A percentile compares a stretch with the other conserved stretches of the same genome.
phyloP scores from a whole-genome alignment of 1,140 invertebrate genomes.

The Drosophila auraria region DNA sequence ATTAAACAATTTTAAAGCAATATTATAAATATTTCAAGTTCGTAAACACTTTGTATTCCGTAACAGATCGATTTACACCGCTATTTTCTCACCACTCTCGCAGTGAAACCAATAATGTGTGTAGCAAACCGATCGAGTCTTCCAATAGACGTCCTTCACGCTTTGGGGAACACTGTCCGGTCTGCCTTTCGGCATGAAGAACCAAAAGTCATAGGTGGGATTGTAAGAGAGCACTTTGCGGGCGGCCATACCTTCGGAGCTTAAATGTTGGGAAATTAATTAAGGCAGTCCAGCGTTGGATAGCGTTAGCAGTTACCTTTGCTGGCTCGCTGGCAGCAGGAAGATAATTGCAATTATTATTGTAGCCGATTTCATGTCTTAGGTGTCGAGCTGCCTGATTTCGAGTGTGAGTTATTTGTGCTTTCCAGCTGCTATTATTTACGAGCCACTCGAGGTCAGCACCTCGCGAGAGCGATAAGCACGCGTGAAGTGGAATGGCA shows the following conservation, averaged over 20 bases:
- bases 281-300: background rate
- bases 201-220: slow-evolving; percentile 69
- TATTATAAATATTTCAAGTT: no score
- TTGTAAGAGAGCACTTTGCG: slow-evolving; percentile 44
- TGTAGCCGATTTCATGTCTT: slow-evolving; percentile 36
- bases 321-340: slow-evolving; percentile 22
- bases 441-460: slow-evolving; percentile 43
- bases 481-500: slow-evolving; percentile 37
- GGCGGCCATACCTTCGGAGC: background rate
- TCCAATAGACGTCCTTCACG: slow-evolving; percentile 40
- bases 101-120: slow-evolving; percentile 57
- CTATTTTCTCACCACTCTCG: slow-evolving; percentile 5
- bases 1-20: no score
- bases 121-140: slow-evolving; percentile 35
- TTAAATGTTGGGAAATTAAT: slow-evolving; percentile 17
- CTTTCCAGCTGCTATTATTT: slow-evolving; percentile 40
- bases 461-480: slow-evolving; percentile 34
- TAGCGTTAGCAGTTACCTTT: slow-evolving; percentile 18
- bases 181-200: slow-evolving; percentile 51
- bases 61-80: background rate
- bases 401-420: slow-evolving; percentile 44
- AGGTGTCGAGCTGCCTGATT: slow-evolving; percentile 38
- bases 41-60: background rate
- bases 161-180: slow-evolving; percentile 11
- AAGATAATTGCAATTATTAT: slow-evolving; percentile 44